These are phyloP conservation scores for Ornithoptera alexandrae DNA, from an alignment of 2,888 invertebrate species.

Conservation along the genomic window DNA sequence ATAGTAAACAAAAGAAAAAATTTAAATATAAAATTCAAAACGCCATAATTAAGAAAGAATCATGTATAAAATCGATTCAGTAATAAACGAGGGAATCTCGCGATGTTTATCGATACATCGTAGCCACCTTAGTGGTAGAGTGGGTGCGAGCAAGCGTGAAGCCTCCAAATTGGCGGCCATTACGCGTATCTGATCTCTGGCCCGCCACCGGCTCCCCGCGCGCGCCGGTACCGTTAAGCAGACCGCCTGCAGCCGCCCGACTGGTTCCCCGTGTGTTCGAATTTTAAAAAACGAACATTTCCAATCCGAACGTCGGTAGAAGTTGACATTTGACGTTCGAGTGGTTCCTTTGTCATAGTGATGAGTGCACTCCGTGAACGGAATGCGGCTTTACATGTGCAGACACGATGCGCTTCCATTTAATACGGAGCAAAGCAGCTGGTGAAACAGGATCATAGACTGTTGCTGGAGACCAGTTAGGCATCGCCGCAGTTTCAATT, in stretches of 20 bases:
- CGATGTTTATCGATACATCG: conserved; percentile 17
- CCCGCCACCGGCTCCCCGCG: conserved; percentile 22
- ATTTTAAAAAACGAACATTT: conserved; percentile 21
- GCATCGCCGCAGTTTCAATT: no score
- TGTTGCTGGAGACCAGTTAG: no score
- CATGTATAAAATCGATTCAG: neutral
- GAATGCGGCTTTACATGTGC: no score
- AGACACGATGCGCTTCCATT: no score
- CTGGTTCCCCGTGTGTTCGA: conserved; percentile 21
- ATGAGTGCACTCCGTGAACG: no score
- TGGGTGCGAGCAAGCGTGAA: conserved; percentile 26
- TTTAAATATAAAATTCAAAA: neutral
- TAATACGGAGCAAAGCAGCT: no score
- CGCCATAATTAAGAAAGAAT: conserved; percentile 14
- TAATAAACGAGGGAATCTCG: neutral
- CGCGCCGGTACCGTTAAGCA: conserved; percentile 25
- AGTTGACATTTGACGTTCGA: conserved; percentile 16
- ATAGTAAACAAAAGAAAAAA: no score
- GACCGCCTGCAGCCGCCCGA: conserved; percentile 18
- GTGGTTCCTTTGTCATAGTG: neutral
- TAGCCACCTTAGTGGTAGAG: conserved; percentile 12
- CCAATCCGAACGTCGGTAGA: conserved; percentile 24
- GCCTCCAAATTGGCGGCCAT: conserved; percentile 29
- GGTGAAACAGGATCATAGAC: no score
- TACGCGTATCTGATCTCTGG: conserved; percentile 30